Evolutionary conservation across 64 coral and sea anemone species (phyloP), one percentile per base, ranked within the genome.

Genomic region (Dendronephthya gigantea): DNA sequence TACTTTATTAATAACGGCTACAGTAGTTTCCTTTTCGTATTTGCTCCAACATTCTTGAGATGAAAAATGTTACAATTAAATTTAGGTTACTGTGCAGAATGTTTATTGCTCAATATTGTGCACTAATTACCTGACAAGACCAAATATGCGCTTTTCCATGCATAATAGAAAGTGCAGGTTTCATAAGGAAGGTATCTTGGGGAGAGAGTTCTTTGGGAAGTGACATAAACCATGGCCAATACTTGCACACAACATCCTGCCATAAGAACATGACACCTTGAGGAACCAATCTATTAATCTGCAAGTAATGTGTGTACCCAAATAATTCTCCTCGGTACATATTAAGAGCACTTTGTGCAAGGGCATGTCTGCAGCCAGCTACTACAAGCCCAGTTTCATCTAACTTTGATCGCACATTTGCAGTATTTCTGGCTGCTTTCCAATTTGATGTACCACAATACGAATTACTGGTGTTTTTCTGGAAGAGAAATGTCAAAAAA

Each of bases 51-150:
- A n/a, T n/a, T n/a, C n/a, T n/a, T n/a, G n/a, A n/a, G n/a, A n/a
- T n/a, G n/a, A n/a, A n/a, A n/a, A n/a, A n/a, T n/a, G n/a, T n/a
- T n/a, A n/a, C n/a, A n/a, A n/a, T n/a, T n/a, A n/a, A n/a, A n/a
- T n/a, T n/a, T n/a, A n/a, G n/a, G n/a, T n/a, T n/a, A n/a, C n/a
- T n/a, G n/a, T n/a, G n/a, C n/a, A n/a, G n/a, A n/a, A n/a, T n/a
- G n/a, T n/a, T n/a, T n/a, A 48, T 81, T 1, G 25, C 32, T 30
- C 13, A 74, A 74, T 28, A 74, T 12, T 74, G n/a, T n/a, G n/a
- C n/a, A n/a, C n/a, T n/a, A n/a, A n/a, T n/a, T n/a, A 87, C 86
- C 86, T 87, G 86, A 87, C 86, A 87, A 33, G 68, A 29, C 86
- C 86, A 87, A 29, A 48, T 30, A 87, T 87, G n/a, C n/a, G n/a